Conservation (phyloP, 1,140 invertebrate genomes). For the Drosophila rhopaloa region DNA sequence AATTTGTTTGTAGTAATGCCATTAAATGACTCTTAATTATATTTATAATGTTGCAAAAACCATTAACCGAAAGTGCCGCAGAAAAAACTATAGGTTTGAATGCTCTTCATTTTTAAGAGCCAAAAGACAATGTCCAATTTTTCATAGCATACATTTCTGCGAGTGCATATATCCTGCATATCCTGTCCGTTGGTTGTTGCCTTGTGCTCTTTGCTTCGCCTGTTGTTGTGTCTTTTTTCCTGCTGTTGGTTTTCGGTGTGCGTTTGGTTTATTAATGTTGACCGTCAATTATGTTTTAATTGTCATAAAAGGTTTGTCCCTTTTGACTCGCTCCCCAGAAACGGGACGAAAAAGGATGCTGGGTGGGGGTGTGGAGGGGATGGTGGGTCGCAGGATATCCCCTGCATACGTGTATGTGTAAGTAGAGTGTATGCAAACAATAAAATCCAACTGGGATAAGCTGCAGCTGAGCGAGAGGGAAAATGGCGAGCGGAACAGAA, state of each 20-base stretch:
- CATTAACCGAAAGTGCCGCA: no score
- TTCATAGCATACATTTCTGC: not conserved
- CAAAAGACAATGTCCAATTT: no score
- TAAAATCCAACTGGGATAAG: conserved; percentile 82
- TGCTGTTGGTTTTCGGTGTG: conserved; percentile 49
- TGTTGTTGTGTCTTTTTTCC: conserved; percentile 2
- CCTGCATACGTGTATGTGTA: not conserved
- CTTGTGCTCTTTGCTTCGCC: conserved; percentile 9
- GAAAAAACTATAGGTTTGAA: no score
- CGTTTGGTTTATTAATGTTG: conserved; percentile 84
- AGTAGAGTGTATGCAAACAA: conserved; percentile 62
- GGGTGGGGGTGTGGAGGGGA: not conserved
- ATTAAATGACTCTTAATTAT: no score
- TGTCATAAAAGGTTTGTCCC: conserved; percentile 84
- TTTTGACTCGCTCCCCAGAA: conserved; percentile 37
- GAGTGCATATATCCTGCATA: conserved; percentile 17
- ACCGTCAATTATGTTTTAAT: conserved; percentile 85
- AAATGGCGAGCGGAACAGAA: conserved; percentile 21
- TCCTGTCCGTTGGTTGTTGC: conserved; percentile 20
- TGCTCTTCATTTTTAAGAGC: no score
- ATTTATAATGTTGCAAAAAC: no score
- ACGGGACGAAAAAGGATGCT: not conserved
- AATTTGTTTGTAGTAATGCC: no score
- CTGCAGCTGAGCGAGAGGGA: conserved; percentile 28
- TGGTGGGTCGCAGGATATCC: conserved; percentile 10